Evolutionary conservation across 2,113 vertebrate genomes (phyloP).

Genomic region (Siphamia tubifer): DNA sequence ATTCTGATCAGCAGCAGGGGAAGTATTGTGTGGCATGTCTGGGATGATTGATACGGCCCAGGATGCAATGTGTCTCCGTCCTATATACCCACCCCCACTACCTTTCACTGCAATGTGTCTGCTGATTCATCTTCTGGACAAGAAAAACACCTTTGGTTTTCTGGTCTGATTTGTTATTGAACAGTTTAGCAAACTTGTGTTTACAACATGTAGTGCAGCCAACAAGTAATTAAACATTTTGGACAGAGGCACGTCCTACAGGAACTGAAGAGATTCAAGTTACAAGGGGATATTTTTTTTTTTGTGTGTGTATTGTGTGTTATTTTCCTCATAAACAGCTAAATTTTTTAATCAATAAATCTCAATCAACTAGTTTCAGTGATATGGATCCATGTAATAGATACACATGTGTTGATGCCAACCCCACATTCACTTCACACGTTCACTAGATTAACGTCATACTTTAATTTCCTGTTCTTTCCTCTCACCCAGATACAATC

Average conservation of each 20-base stretch:
- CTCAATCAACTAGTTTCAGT: not conserved
- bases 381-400: not conserved
- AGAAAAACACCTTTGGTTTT: conserved; percentile 2
- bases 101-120: not conserved
- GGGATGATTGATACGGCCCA: not conserved
- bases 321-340: not conserved
- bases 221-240: not conserved
- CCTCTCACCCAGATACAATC: not conserved
- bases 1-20: not conserved
- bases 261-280: not conserved
- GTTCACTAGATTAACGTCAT: not conserved
- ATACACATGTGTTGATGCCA: not conserved
- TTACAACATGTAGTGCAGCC: not conserved
- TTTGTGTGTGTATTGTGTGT: not conserved
- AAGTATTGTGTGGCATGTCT: not conserved
- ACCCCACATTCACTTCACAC: not conserved
- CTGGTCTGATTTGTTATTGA: conserved; percentile 23
- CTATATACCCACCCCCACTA: not conserved
- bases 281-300: no score
- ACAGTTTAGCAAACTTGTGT: conserved; percentile 10
- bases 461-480: conserved; percentile 25
- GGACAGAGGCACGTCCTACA: not conserved
- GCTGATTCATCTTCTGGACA: conserved; percentile 30
- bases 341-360: not conserved
- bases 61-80: not conserved